Percentiles rank a stretch among this genome's conserved stretches.
Conservation (phyloP, 2,888 invertebrate genomes). For the Cephus sareptanus region DNA sequence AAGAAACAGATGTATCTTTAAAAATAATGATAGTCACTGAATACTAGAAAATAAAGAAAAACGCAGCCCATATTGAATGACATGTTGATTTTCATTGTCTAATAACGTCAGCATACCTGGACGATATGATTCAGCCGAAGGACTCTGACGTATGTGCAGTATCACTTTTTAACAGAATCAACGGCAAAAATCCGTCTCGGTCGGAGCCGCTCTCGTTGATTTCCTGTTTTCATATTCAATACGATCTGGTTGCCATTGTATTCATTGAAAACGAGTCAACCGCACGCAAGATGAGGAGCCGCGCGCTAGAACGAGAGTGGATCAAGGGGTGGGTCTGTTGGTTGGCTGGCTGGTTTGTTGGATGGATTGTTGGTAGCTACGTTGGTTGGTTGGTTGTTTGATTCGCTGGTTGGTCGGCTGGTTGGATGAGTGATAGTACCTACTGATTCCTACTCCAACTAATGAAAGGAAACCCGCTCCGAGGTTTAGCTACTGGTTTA, state of each 20-base stretch:
- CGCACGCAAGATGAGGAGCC: constrained; percentile 63
- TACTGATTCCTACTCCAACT: constrained; percentile 57
- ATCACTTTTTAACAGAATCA: constrained; percentile 32
- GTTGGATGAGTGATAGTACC: constrained; percentile 52
- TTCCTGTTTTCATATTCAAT: constrained; percentile 66
- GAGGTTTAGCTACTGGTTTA: constrained; percentile 57
- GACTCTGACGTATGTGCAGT: not conserved
- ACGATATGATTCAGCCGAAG: not conserved
- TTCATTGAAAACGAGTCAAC: constrained; percentile 66
- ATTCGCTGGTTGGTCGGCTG: constrained; percentile 51
- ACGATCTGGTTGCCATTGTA: constrained; percentile 64
- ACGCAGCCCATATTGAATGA: not conserved
- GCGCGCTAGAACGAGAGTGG: constrained; percentile 54
- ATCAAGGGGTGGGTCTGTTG: constrained; percentile 40
- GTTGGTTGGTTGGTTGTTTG: constrained; percentile 49
- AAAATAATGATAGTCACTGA: too few species aligned
- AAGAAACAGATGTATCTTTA: too few species aligned
- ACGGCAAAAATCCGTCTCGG: constrained; percentile 39
- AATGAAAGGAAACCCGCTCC: constrained; percentile 65
- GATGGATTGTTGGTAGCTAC: constrained; percentile 17
- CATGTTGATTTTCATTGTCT: not conserved
- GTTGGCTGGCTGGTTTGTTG: not conserved
- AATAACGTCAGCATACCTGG: not conserved
- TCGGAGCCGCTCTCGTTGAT: constrained; percentile 60
- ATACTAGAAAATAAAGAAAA: not conserved